Evolutionary conservation across 2,888 invertebrate species (phyloP).

Genomic region (Drepana falcataria): DNA sequence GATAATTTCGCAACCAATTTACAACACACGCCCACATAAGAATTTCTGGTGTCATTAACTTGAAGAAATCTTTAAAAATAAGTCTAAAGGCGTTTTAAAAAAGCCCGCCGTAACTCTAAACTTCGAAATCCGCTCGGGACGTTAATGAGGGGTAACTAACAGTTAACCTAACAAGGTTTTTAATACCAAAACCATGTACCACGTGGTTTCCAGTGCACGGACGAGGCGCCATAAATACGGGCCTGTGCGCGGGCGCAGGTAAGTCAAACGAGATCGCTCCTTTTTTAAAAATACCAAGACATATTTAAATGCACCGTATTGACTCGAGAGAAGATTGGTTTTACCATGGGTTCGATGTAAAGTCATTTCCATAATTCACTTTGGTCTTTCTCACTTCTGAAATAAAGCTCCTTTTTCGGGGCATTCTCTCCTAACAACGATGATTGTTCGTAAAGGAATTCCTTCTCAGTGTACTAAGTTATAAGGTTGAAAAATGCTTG

Average conservation of each 20-base stretch:
- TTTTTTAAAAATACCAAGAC: slow-evolving; percentile 48
- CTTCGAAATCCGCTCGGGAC: slow-evolving; percentile 24
- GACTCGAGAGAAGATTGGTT: slow-evolving; percentile 22
- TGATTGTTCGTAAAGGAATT: slow-evolving; percentile 18
- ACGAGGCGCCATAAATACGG: slow-evolving; percentile 76
- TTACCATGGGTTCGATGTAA: slow-evolving; percentile 21
- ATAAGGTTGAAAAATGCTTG: not conserved
- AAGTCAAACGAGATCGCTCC: slow-evolving; percentile 75
- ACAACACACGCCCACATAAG: not conserved
- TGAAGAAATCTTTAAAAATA: not conserved
- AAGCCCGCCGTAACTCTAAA: not conserved
- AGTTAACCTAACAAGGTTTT: slow-evolving; percentile 73
- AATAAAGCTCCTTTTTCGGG: slow-evolving; percentile 75
- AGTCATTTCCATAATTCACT: slow-evolving; percentile 69
- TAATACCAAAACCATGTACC: slow-evolving; percentile 52
- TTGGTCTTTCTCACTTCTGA: slow-evolving; percentile 73
- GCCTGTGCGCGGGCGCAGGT: slow-evolving; percentile 73
- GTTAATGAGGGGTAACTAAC: slow-evolving; percentile 64
- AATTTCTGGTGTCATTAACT: not conserved
- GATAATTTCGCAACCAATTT: not conserved
- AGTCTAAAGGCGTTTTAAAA: not conserved
- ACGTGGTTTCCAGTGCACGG: slow-evolving; percentile 60
- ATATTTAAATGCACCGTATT: slow-evolving; percentile 34
- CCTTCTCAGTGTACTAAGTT: slow-evolving; percentile 16
- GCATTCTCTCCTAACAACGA: slow-evolving; percentile 36